These are phyloP conservation scores for Molossus alvarezi DNA, from an alignment of 2,797 vertebrate species.

Conservation along the genomic window DNA sequence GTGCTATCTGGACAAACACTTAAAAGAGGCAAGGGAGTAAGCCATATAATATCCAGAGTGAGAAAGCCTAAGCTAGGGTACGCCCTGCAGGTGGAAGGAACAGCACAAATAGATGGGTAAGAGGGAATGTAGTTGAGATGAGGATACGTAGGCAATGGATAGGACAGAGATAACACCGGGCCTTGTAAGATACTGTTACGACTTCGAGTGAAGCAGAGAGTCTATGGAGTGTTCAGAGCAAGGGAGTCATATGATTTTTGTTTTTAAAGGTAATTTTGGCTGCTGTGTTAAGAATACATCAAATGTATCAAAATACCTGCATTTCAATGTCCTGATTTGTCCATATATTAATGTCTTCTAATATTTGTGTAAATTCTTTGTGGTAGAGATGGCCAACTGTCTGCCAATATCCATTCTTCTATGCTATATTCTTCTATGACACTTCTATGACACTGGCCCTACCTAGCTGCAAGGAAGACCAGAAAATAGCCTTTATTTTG, in stretches of 20 bases:
- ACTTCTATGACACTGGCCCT: neutral
- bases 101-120: neutral
- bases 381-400: neutral
- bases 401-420: neutral
- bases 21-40: neutral
- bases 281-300: neutral
- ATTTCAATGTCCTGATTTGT: neutral
- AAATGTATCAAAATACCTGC: neutral
- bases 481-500: conserved; percentile 10
- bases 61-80: neutral
- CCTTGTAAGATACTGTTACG: neutral
- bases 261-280: neutral
- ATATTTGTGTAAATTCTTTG: neutral
- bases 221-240: neutral
- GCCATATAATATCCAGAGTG: neutral
- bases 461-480: neutral
- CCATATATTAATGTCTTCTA: neutral
- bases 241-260: neutral
- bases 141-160: neutral
- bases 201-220: neutral
- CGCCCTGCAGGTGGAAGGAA: neutral
- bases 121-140: neutral
- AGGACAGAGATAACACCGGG: neutral
- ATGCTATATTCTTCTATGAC: too few species aligned
- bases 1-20: neutral